Conservation (phyloP, 1,140 invertebrate genomes). For the Homalodisca vitripennis region DNA sequence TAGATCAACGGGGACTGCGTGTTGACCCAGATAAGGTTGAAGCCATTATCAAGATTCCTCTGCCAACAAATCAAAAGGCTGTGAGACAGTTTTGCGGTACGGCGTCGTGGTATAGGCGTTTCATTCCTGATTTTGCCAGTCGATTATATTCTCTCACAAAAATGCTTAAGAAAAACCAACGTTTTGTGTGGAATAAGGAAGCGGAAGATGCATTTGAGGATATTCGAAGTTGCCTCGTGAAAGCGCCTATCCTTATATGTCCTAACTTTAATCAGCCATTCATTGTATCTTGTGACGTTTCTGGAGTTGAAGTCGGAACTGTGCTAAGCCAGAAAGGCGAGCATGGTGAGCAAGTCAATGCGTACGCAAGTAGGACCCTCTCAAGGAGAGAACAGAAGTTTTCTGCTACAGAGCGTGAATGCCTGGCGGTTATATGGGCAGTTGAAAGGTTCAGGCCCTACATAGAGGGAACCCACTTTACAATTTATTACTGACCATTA, state of each 20-base stretch:
- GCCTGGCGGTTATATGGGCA: not conserved
- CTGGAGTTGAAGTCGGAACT: not conserved
- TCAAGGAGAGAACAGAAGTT: not conserved
- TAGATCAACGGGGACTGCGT: not conserved
- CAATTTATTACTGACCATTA: not conserved
- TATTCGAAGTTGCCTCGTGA: not conserved
- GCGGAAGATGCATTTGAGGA: not conserved
- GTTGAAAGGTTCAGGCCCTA: not conserved
- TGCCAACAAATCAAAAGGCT: not conserved
- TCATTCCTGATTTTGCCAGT: not conserved
- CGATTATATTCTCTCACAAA: not conserved
- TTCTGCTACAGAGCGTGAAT: not conserved
- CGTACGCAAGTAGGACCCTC: not conserved
- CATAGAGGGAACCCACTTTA: not conserved
- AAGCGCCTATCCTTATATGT: not conserved
- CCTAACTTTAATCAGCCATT: not conserved
- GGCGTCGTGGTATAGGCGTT: not conserved
- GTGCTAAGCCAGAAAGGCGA: not conserved
- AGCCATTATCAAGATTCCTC: not conserved
- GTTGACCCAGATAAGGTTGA: not conserved
- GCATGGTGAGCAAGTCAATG: not conserved
- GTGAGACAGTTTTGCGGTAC: not conserved
- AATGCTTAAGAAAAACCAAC: not conserved
- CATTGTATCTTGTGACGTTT: not conserved
- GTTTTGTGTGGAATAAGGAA: not conserved